These are phyloP conservation scores for Ovis canadensis DNA, from an alignment of 2,113 vertebrate species.

Conservation along the genomic window DNA sequence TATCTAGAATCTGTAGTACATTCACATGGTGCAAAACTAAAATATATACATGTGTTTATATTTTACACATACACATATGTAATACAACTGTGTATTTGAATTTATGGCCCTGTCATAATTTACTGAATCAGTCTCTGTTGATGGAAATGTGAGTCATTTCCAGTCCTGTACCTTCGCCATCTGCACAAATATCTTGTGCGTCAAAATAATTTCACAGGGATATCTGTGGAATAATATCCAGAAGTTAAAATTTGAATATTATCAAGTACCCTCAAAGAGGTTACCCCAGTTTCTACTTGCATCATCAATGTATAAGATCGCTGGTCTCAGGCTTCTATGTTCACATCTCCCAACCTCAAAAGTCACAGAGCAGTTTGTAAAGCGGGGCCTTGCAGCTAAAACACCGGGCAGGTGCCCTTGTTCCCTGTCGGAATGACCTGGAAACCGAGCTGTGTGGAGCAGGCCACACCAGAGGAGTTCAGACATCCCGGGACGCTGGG, in stretches of 20 bases:
- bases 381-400: background rate
- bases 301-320: background rate
- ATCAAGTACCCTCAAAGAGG: background rate
- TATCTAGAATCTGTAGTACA: background rate
- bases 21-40: background rate
- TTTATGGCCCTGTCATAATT: background rate
- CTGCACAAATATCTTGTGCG: background rate
- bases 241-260: background rate
- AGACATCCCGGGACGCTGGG: background rate
- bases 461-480: background rate
- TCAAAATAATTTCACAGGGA: background rate
- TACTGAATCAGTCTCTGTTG: background rate
- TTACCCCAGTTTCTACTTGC: background rate
- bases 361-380: background rate
- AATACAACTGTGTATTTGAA: background rate
- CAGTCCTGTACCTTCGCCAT: background rate
- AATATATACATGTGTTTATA: background rate
- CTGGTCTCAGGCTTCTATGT: background rate
- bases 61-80: background rate
- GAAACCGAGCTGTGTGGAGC: background rate
- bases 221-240: background rate
- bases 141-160: background rate
- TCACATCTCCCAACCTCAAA: background rate
- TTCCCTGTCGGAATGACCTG: background rate
- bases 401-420: background rate